Base-by-base conservation (phyloP, 2,113 vertebrate species). In the Trogon surrucura region DNA sequence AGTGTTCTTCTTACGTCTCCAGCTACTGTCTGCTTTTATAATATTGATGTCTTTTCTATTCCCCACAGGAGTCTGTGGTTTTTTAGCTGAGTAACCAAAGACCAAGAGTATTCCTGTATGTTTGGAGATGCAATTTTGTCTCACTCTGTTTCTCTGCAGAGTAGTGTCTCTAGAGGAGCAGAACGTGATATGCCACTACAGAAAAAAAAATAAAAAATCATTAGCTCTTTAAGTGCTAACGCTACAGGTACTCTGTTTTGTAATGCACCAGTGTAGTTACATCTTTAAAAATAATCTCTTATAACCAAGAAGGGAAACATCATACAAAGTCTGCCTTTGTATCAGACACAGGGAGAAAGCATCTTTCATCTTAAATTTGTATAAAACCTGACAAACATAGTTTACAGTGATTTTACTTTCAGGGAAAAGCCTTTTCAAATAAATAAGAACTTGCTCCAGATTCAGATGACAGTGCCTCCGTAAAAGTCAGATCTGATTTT, bases 401-500 rank as follows among this genome's bases (percentile, higher is more conserved):
- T 54, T 70, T 95, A 71, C 67, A 74, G 81, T 95, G 53, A 94
- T 94, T 85, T 96, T 92, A 91, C 92, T 97, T 67, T 69, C 91
- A 83, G 93, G 80, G 54, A 84, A 87, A 96, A 97, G 67, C 70
- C 97, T 95, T 97, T 97, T 97, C 91, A 96, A 97, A 96, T 93
- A 94, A 94, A 97, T 85, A 85, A 92, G 89, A 93, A 93, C 60
- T 97, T 96, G 93, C 90, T 97, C 90, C 90, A 97, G 94, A 97
- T 97, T 97, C 97, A 93, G 92, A 95, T 96, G 97, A 96, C 96
- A 97, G 92, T 81, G 94, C 90, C 92, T 95, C 61, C 79, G 88
- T 94, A 91, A 91, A 97, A 98, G 97, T 98, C 97, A 96, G 91
- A 95, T 96, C 93, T 81, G 93, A 97, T 97, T 97, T 93, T 96